Evolutionary conservation across 2,797 vertebrate species (phyloP).

Genomic region (Anableps anableps): DNA sequence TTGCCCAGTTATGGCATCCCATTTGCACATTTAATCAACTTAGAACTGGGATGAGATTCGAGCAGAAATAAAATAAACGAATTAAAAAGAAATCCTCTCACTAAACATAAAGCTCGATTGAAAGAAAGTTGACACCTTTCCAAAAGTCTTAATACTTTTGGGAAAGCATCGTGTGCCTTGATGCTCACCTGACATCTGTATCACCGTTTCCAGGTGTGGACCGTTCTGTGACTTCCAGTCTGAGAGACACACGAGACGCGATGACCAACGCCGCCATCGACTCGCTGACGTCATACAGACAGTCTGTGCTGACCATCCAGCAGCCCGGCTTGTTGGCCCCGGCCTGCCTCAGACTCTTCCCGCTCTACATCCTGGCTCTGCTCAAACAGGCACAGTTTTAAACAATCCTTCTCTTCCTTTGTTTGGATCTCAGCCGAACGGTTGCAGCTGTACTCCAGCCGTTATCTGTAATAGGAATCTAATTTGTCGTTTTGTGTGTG

Average conservation of each 20-base stretch:
- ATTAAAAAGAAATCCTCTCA: background rate
- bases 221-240: constrained; percentile 87
- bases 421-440: no score
- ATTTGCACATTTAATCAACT: no score
- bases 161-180: background rate
- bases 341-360: constrained; percentile 88
- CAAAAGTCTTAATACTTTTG: background rate
- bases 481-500: constrained; percentile 13
- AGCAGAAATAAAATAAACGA: background rate
- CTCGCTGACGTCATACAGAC: constrained; percentile 88
- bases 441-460: no score
- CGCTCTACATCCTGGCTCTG: constrained; percentile 90
- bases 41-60: no score
- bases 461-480: background rate
- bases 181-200: background rate
- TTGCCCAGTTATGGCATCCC: background rate
- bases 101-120: background rate
- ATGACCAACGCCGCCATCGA: constrained; percentile 94
- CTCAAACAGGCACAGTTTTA: constrained; percentile 86
- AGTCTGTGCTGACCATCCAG: constrained; percentile 87
- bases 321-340: constrained; percentile 93
- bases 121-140: background rate
- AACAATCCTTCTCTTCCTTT: background rate
- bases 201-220: constrained; percentile 85
- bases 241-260: constrained; percentile 93